phyloP scores from a whole-genome alignment of 2,797 vertebrate genomes.

The Cirrhinus mrigala region DNA sequence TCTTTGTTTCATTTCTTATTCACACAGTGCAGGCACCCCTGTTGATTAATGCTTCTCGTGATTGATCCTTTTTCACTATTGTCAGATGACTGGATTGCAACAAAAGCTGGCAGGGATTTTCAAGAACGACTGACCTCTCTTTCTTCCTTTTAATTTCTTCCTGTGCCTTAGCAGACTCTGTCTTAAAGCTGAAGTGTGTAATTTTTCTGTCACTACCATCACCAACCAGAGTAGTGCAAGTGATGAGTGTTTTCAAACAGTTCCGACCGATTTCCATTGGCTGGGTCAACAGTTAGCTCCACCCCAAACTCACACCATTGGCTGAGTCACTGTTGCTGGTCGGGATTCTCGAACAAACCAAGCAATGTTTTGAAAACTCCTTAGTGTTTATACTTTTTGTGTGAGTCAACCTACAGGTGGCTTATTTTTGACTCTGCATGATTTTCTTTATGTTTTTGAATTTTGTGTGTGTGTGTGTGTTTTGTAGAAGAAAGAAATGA shows the following conservation, averaged over 20 bases:
- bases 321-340: neutral
- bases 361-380: neutral
- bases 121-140: conserved; percentile 6
- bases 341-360: neutral
- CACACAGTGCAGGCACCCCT: conserved; percentile 50
- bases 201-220: neutral
- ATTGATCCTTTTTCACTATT: conserved; percentile 39
- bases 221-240: neutral
- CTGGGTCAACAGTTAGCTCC: neutral
- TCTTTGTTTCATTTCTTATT: conserved; percentile 46
- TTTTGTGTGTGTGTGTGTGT: neutral
- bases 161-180: neutral
- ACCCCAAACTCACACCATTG: neutral
- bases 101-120: conserved; percentile 33
- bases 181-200: conserved; percentile 18
- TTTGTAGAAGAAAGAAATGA: neutral
- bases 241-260: neutral
- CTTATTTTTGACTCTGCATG: neutral
- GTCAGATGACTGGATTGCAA: conserved; percentile 22
- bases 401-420: neutral
- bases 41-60: conserved; percentile 53
- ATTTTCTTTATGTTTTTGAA: neutral
- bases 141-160: neutral
- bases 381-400: neutral
- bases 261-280: neutral